Percentiles rank a stretch among this genome's conserved stretches.
Conservation (phyloP, 2,888 invertebrate species). For the Euproctis similis region DNA sequence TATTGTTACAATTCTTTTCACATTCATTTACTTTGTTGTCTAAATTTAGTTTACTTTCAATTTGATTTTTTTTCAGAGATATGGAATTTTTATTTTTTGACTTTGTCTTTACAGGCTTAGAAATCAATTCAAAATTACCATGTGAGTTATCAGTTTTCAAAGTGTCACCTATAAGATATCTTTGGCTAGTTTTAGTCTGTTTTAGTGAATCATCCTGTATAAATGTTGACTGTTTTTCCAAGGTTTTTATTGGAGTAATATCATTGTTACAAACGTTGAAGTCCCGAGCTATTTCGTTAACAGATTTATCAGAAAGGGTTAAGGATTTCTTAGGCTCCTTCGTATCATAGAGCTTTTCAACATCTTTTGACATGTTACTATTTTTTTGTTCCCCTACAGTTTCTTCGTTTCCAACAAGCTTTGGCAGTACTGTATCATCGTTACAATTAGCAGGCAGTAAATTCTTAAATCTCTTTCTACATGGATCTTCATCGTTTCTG, state of each 20-base stretch:
- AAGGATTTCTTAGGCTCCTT: no score
- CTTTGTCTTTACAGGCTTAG: conserved; percentile 22
- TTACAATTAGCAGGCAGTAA: conserved; percentile 6
- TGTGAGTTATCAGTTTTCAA: no score
- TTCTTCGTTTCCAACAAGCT: no score
- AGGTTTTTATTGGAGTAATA: no score
- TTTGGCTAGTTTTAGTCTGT: no score
- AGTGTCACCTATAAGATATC: no score
- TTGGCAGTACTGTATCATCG: not conserved
- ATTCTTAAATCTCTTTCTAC: conserved; percentile 46
- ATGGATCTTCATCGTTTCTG: conserved; percentile 34
- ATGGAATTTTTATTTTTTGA: conserved; percentile 25
- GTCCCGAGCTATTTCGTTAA: conserved; percentile 12
- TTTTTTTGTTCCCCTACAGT: no score
- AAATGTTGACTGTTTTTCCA: no score
- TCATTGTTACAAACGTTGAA: not conserved
- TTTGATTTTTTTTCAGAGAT: not conserved
- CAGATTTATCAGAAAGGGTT: no score
- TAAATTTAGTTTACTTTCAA: conserved; percentile 3
- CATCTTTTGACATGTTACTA: no score
- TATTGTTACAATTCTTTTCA: conserved; percentile 4
- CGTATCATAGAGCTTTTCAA: no score
- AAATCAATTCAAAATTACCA: conserved; percentile 5
- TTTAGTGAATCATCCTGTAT: no score
- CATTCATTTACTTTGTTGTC: not conserved